Evolutionary conservation across 2,113 vertebrate genomes (phyloP).

Genomic region (Urocitellus parryii): DNA sequence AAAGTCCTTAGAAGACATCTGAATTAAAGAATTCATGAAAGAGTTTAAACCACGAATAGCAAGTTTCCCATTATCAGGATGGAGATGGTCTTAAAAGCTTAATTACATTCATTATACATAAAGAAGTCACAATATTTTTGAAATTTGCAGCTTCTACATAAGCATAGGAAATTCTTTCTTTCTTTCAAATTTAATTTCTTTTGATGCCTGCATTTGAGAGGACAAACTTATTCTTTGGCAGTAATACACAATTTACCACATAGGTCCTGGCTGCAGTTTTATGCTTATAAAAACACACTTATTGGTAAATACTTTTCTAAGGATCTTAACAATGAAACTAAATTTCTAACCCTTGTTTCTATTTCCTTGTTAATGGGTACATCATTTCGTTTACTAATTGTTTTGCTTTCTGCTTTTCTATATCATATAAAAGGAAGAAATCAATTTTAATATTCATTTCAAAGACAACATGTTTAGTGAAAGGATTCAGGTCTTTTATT

Average conservation of each 20-base stretch:
- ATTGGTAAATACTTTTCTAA: not conserved
- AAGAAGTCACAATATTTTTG: not conserved
- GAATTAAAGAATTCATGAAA: not conserved
- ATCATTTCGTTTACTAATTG: not conserved
- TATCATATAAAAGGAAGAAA: not conserved
- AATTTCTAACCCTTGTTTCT: not conserved
- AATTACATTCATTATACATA: not conserved
- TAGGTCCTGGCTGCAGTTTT: not conserved
- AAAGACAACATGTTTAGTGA: not conserved
- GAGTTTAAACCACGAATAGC: not conserved
- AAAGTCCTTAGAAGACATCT: not conserved
- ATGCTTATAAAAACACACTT: not conserved
- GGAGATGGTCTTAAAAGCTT: not conserved
- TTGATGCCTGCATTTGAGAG: not conserved
- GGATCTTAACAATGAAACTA: not conserved
- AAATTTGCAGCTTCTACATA: not conserved
- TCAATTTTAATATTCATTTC: not conserved
- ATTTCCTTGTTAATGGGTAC: slow-evolving; percentile 1
- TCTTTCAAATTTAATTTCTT: not conserved
- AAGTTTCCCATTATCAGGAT: not conserved
- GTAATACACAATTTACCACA: not conserved
- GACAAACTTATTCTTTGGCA: not conserved
- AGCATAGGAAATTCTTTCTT: not conserved
- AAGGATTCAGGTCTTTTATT: not conserved
- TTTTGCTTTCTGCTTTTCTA: not conserved